Conservation (phyloP, 2,113 vertebrate genomes). For the Cynopterus brachyotis region DNA sequence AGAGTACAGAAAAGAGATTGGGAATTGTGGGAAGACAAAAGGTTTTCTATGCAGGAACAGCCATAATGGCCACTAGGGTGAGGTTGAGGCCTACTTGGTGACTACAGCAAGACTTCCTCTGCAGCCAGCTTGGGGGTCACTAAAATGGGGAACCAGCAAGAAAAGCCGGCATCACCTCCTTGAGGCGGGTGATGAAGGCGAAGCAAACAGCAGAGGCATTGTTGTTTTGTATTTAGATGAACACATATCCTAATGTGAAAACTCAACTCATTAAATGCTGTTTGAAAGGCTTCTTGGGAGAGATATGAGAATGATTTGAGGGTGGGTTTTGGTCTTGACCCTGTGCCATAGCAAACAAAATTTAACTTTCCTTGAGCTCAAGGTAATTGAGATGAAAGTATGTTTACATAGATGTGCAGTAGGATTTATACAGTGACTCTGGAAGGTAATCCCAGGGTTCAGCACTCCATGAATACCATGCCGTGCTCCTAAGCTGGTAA, state of each 20-base stretch:
- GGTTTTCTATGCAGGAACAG: not conserved
- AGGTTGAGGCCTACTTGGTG: not conserved
- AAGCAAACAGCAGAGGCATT: not conserved
- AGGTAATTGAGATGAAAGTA: conserved; percentile 69
- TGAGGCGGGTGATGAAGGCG: not conserved
- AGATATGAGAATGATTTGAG: conserved; percentile 21
- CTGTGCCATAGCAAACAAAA: conserved; percentile 51
- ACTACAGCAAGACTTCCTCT: not conserved
- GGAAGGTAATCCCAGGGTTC: conserved; percentile 67
- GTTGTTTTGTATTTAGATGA: conserved; percentile 10
- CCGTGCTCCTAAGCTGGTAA: conserved; percentile 58
- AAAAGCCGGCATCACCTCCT: not conserved
- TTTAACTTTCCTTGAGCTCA: conserved; percentile 33
- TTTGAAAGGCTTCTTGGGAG: not conserved
- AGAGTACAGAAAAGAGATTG: not conserved
- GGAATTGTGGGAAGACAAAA: not conserved
- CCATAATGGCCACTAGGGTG: not conserved
- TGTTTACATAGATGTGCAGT: conserved; percentile 67
- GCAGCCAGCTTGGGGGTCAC: not conserved
- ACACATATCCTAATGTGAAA: not conserved
- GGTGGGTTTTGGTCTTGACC: conserved; percentile 51
- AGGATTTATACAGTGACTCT: conserved; percentile 63
- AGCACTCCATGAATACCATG: conserved; percentile 60
- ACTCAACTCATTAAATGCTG: not conserved
- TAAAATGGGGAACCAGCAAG: not conserved